Base-by-base conservation (phyloP, 2,797 vertebrate genomes). In the Sternotherus odoratus region DNA sequence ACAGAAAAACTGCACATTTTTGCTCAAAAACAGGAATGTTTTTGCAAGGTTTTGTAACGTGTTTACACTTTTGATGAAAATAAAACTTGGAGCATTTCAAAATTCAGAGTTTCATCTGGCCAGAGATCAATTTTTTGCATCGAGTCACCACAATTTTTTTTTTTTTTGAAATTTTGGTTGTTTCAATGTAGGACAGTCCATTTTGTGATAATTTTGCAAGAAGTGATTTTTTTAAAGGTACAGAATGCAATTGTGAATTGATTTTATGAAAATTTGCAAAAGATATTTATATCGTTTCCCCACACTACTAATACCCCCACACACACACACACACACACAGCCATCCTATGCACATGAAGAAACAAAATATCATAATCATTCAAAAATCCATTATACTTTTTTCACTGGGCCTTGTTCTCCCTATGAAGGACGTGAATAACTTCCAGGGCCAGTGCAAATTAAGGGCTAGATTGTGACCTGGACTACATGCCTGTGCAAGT, bases 271-370 rank as follows among this genome's bases (percentile, higher is more conserved):
- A 7, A 4, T 19, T 11, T 81, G 0, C 30, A 69, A n/a, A 69
- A 28, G 36, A 69, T 69, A 69, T 36, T 36, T 36, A 69, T 11
- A 19, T 81, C 4, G 39, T 88, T 89, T 82, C 26, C 21, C 48
- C 79, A 1, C 79, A 39, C 7, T 75, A 8, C 26, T 79, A 81
- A 43, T 48, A 28, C 2, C 50, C n/a, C n/a, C n/a, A 39, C 5
- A 13, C 8, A 46, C 1, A 2, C 43, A 4, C n/a, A 39, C 5
- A 13, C 8, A 46, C 1, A 2, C 43, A 4, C n/a, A 36, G 6
- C 33, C 17, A 69, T 69, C 33, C n/a, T 69, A 69, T 36, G 63
- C 17, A 4, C 11, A 85, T 82, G 33, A 84, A 28, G 1, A 46
- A 88, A 90, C 16, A 79, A 21, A 28, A 12, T 0, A 89, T n/a